A percentile compares a stretch with the other conserved stretches of the same genome.
phyloP scores from a whole-genome alignment of 1,140 invertebrate genomes.

The Neodiprion virginianus region DNA sequence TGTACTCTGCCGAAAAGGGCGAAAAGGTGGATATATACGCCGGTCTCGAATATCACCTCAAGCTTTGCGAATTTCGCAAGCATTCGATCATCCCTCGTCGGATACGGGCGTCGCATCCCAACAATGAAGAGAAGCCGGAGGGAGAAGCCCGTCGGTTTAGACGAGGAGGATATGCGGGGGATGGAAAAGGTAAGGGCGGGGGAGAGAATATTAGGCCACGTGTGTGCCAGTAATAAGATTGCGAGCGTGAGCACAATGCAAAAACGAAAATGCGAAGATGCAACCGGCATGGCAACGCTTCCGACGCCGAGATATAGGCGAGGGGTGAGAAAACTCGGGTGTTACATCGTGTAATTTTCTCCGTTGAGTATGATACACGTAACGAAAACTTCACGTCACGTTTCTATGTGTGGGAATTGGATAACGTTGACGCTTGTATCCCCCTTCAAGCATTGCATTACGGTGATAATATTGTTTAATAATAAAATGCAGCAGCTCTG shows the following conservation, averaged over 20 bases:
- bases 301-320: no score
- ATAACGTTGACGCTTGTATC: no score
- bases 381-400: no score
- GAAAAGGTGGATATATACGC: slow-evolving; percentile 20
- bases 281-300: not conserved
- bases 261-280: slow-evolving; percentile 37
- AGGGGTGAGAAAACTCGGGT: no score
- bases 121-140: slow-evolving; percentile 36
- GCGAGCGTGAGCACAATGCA: slow-evolving; percentile 56
- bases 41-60: not conserved
- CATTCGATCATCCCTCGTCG: slow-evolving; percentile 45
- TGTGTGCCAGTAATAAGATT: slow-evolving; percentile 56
- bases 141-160: slow-evolving; percentile 4
- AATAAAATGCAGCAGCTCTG: no score
- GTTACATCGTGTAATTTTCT: no score
- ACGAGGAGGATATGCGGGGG: slow-evolving; percentile 14
- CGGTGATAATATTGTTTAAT: no score
- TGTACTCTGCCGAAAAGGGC: not conserved
- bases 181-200: slow-evolving; percentile 22
- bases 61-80: slow-evolving; percentile 43
- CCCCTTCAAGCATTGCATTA: no score
- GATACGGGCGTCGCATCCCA: slow-evolving; percentile 46
- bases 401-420: no score
- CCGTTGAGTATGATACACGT: no score
- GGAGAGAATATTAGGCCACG: slow-evolving; percentile 56